These are phyloP conservation scores for Charina bottae DNA, from an alignment of 2,113 vertebrate species.

Conservation along the genomic window DNA sequence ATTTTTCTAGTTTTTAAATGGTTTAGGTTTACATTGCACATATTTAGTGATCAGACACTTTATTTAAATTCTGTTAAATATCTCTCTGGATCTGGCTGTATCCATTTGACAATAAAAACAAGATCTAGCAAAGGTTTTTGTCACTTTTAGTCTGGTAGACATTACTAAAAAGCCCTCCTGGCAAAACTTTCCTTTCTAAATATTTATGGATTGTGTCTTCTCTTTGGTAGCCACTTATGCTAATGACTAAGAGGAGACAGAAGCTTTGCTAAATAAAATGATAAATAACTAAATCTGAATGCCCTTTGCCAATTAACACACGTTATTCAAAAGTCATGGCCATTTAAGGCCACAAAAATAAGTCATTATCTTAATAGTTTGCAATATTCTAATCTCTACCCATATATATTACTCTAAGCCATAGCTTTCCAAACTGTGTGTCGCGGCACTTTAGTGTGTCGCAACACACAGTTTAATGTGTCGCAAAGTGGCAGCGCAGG, in stretches of 20 bases:
- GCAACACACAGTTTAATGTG: too few relatives aligned
- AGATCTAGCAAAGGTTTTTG: background rate
- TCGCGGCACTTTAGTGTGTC: too few relatives aligned
- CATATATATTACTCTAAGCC: background rate
- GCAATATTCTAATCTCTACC: constrained; percentile 31
- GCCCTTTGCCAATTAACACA: constrained; percentile 1
- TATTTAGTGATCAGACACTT: background rate
- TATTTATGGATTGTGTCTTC: background rate
- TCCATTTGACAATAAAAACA: background rate
- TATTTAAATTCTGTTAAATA: background rate
- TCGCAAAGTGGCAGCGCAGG: too few relatives aligned
- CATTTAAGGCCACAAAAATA: constrained; percentile 28
- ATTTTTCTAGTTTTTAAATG: background rate
- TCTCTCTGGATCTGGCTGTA: background rate
- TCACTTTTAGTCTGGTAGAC: background rate
- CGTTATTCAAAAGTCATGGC: constrained; percentile 23
- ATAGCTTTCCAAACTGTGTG: too few relatives aligned
- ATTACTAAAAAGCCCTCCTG: background rate
- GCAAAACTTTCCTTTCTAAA: background rate
- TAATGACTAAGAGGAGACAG: background rate
- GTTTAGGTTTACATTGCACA: background rate
- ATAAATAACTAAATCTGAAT: background rate
- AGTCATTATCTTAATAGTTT: constrained; percentile 26
- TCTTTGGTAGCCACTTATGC: background rate
- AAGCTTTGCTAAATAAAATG: background rate